phyloP scores from a whole-genome alignment of 30 jellyfish, hydroid and myxozoan genomes.

The Turritopsis rubra region DNA sequence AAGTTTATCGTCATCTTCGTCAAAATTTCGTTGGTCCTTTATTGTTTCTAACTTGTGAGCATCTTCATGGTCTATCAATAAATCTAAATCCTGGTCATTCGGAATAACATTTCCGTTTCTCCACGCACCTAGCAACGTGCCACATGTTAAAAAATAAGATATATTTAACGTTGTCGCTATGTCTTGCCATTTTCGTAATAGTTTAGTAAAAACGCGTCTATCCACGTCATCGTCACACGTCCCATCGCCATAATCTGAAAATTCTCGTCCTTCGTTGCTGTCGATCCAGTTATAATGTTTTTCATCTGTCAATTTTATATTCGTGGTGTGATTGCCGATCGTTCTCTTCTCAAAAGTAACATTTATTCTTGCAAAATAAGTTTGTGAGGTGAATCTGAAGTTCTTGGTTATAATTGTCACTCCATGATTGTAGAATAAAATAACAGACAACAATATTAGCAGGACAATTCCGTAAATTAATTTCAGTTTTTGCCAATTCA shows the following conservation, averaged over 20 bases:
- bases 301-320: too few relatives aligned
- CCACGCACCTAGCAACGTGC: constrained; percentile 75
- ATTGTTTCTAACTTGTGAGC: constrained; percentile 28
- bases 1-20: constrained; percentile 38
- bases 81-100: constrained; percentile 63
- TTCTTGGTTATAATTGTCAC: neutral
- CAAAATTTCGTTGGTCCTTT: constrained; percentile 42
- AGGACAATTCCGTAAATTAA: neutral
- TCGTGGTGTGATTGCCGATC: neutral
- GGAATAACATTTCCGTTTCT: constrained; percentile 73
- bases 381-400: neutral
- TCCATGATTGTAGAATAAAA: neutral
- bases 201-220: constrained; percentile 16
- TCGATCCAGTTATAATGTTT: neutral
- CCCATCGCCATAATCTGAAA: constrained; percentile 58
- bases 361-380: neutral
- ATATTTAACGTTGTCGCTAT: constrained; percentile 43
- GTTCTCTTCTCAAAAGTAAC: neutral
- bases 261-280: neutral
- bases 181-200: constrained; percentile 45
- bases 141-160: constrained; percentile 65
- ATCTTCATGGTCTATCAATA: constrained; percentile 43
- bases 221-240: constrained; percentile 29
- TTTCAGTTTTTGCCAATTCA: neutral
- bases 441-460: neutral